Evolutionary conservation across 2,888 invertebrate genomes (phyloP).

Genomic region (Protodeltote pygarga): DNA sequence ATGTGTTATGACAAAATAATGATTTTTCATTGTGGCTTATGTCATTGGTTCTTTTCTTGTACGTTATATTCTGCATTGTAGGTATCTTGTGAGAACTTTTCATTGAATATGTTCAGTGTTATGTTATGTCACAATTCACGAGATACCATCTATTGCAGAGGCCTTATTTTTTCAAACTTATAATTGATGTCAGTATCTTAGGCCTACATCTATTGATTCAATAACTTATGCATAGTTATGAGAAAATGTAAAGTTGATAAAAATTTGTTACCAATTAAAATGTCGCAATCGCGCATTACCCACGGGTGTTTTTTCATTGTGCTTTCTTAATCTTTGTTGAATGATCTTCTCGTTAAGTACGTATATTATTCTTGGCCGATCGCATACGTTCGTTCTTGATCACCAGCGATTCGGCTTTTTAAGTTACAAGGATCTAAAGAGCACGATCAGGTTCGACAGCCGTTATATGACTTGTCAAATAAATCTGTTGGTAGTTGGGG

Average conservation of each 20-base stretch:
- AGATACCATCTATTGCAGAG: too few relatives aligned
- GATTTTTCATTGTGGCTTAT: constrained; percentile 58
- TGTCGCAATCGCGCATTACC: constrained; percentile 4
- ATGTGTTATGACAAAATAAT: constrained; percentile 69
- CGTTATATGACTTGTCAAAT: too few relatives aligned
- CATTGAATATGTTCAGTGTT: constrained; percentile 12
- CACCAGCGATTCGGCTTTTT: too few relatives aligned
- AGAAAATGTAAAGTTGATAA: background rate
- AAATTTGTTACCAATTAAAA: constrained; percentile 38
- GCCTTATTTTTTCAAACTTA: background rate
- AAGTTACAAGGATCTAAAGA: too few relatives aligned
- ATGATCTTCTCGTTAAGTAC: too few relatives aligned
- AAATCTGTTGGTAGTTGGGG: too few relatives aligned
- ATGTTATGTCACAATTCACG: constrained; percentile 2
- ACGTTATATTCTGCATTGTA: constrained; percentile 20
- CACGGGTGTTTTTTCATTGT: constrained; percentile 15
- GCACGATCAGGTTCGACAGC: too few relatives aligned
- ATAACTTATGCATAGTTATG: background rate
- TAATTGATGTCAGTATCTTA: background rate
- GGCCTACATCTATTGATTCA: background rate
- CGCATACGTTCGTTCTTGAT: too few relatives aligned
- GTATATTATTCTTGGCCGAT: too few relatives aligned
- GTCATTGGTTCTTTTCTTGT: constrained; percentile 55
- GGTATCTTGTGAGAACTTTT: constrained; percentile 27
- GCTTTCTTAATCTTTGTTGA: too few relatives aligned